Conservation (phyloP, 37 sponge, comb jelly and placozoan genomes). For the Petrosia ficiformis region DNA sequence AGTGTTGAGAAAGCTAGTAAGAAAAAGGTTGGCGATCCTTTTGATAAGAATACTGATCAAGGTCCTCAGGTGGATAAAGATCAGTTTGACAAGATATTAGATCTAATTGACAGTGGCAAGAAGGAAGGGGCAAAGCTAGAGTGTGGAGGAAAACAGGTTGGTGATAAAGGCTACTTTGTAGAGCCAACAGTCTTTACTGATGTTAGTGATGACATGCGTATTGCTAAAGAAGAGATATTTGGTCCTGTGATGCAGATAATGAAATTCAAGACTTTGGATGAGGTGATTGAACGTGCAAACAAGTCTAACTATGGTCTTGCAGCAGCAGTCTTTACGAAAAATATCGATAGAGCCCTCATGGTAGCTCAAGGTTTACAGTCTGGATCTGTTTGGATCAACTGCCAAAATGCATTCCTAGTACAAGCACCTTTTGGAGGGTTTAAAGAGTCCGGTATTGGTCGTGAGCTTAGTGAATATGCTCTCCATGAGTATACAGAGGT, state of each 20-base stretch:
- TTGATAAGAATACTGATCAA: constrained; percentile 67
- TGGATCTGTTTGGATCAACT: constrained; percentile 94
- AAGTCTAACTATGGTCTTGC: constrained; percentile 90
- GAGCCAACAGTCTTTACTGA: constrained; percentile 91
- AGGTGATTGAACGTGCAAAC: constrained; percentile 95
- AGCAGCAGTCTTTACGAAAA: constrained; percentile 86
- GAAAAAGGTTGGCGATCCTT: constrained; percentile 83
- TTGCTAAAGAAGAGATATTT: constrained; percentile 96
- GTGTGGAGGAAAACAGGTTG: neutral
- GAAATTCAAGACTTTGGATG: constrained; percentile 92
- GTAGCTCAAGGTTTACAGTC: constrained; percentile 84
- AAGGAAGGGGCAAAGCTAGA: neutral
- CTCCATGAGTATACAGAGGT: constrained; percentile 92
- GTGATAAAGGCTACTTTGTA: constrained; percentile 16
- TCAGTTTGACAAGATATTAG: neutral
- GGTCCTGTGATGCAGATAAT: constrained; percentile 99
- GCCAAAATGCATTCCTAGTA: constrained; percentile 65
- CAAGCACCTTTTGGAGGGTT: constrained; percentile 93
- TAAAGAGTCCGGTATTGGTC: constrained; percentile 92
- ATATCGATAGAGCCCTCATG: constrained; percentile 78
- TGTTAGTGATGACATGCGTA: constrained; percentile 91
- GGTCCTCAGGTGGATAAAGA: constrained; percentile 56
- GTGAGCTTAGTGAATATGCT: constrained; percentile 97
- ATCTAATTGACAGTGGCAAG: neutral
- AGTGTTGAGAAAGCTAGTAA: constrained; percentile 72